Base-by-base conservation (phyloP, 2,113 vertebrate genomes). In the Butorides virescens region DNA sequence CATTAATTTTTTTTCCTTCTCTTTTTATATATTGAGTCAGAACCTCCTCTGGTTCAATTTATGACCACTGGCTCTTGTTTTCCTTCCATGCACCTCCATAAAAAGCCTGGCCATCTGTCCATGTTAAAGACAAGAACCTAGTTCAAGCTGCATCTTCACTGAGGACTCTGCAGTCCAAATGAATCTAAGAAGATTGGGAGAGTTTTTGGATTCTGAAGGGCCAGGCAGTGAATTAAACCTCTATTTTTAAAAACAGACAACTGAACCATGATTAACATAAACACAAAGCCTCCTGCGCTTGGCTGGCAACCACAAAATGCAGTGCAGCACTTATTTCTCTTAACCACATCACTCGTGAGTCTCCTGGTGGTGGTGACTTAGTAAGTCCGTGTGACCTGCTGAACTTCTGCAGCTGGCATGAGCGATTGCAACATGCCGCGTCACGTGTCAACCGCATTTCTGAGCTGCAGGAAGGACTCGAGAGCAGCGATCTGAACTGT, bases 371-470 rank as follows among this genome's bases (percentile, higher is more conserved):
- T 39, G 81, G 84, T 94, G 88, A 77, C 49, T 90, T 78, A 79
- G 75, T 53, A 67, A 71, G 84, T 90, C 82, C 87, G 37, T 4
- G 6, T 77, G 90, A 90, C 88, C 84, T 61, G 75, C 80, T 77
- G 94, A 94, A 86, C 58, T 86, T 86, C 83, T 93, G 90, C 74
- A 86, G 92, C 88, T 75, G 73, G 79, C 72, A 74, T 7, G 13
- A 93, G 77, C 88, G 76, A 52, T 95, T 92, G 83, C 86, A 78
- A 93, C 80, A 36, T 1, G 12, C 56, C 23, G 27, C 6, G 34
- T 88, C 92, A 93, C 23, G 4, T 76, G 93, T 23, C 65, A 83
- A 2, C 90, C 56, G 20, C 2, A 1, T 36, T 92, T 90, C 71
- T 61, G 77, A 74, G 91, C 86, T 61, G 81, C 88, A 86, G 78